Evolutionary conservation across 1,140 invertebrate species (phyloP).

Genomic region (Ditylenchus dipsaci): DNA sequence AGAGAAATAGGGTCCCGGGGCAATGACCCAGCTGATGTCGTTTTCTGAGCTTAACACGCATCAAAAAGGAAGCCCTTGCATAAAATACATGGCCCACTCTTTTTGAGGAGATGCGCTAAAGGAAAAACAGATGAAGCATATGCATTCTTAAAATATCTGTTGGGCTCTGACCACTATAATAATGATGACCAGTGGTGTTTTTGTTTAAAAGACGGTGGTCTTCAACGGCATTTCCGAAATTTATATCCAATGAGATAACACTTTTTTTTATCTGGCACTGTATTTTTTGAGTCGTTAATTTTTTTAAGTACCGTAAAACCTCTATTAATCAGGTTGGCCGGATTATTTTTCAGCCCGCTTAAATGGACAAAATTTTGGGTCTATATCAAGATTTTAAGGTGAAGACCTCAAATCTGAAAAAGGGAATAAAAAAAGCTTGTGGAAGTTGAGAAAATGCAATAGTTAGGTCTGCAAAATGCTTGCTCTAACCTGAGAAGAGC

Average conservation of each 20-base stretch:
- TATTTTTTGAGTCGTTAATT: neutral
- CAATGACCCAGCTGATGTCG: neutral
- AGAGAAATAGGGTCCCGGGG: neutral
- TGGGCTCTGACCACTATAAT: neutral
- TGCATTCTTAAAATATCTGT: conserved; percentile 1
- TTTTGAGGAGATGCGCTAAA: neutral
- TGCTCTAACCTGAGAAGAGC: neutral
- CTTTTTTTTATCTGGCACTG: neutral
- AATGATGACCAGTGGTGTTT: neutral
- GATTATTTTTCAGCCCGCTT: too few species aligned
- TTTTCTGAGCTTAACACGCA: neutral
- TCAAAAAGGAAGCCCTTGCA: neutral
- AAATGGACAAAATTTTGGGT: too few species aligned
- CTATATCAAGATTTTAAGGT: too few species aligned
- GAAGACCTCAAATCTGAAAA: too few species aligned
- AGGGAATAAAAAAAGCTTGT: too few species aligned
- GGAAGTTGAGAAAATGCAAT: neutral
- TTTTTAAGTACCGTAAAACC: too few species aligned
- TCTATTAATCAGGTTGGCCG: too few species aligned
- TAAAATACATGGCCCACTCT: neutral
- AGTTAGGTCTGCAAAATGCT: neutral
- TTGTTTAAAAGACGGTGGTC: neutral
- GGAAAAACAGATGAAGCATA: neutral
- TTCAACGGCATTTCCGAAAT: neutral
- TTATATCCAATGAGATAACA: neutral